These are phyloP conservation scores for Brachionus rubens DNA, from an alignment of 1,140 invertebrate species.

Conservation along the genomic window DNA sequence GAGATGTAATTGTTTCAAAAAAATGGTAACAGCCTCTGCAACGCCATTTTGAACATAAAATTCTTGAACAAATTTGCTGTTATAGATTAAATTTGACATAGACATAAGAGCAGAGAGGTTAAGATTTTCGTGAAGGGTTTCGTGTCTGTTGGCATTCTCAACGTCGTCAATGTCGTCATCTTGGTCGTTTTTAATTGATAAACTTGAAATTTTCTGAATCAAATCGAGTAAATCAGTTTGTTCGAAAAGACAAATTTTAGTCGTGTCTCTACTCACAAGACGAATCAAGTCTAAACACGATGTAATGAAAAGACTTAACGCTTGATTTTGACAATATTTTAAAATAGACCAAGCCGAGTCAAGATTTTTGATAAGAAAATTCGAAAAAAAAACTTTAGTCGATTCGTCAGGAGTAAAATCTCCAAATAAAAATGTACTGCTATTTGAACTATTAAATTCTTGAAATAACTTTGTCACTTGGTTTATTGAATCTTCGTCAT, in stretches of 20 bases:
- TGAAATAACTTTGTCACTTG: too few species aligned
- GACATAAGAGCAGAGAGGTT: constrained; percentile 1
- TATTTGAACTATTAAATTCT: too few species aligned
- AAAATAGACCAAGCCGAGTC: too few species aligned
- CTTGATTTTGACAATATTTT: too few species aligned
- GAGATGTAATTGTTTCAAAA: constrained; percentile 27
- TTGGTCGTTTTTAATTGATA: too few species aligned
- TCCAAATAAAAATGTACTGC: too few species aligned
- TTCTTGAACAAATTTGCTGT: constrained; percentile 17
- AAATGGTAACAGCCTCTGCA: constrained; percentile 19
- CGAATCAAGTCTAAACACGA: constrained; percentile 12
- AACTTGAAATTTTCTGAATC: not conserved
- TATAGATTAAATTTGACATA: constrained; percentile 47
- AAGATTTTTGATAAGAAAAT: too few species aligned
- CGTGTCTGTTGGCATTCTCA: too few species aligned
- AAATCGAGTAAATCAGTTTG: not conserved
- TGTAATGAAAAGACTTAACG: too few species aligned
- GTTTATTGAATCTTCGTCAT: too few species aligned
- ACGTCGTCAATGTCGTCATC: not conserved
- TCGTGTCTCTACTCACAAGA: not conserved
- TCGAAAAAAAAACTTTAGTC: too few species aligned
- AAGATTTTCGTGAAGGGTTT: not conserved
- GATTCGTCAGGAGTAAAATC: too few species aligned
- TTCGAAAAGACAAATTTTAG: not conserved
- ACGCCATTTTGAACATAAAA: constrained; percentile 23